These are phyloP conservation scores for Pachycephus smyrnensis DNA, from an alignment of 2,888 invertebrate species.

Conservation along the genomic window DNA sequence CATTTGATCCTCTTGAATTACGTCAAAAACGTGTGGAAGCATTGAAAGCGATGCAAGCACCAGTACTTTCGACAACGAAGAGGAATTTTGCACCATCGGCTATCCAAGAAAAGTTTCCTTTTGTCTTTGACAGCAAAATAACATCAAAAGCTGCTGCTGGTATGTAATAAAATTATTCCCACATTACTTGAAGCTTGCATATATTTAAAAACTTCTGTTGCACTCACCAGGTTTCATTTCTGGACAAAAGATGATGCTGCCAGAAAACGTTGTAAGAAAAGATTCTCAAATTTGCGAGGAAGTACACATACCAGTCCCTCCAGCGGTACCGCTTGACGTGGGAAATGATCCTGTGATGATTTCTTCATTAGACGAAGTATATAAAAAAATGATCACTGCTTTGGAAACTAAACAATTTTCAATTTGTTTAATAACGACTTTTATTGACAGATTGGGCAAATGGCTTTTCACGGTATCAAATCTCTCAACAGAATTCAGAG, in stretches of 20 bases:
- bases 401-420: conserved; percentile 10
- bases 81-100: conserved; percentile 57
- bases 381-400: conserved; percentile 16
- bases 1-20: conserved; percentile 70
- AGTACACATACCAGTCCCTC: conserved; percentile 83
- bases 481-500: conserved; percentile 94
- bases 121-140: conserved; percentile 86
- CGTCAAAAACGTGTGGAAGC: conserved; percentile 69
- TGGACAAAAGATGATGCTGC: conserved; percentile 82
- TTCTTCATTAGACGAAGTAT: conserved; percentile 75
- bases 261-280: conserved; percentile 81
- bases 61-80: conserved; percentile 66
- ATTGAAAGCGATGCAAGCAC: conserved; percentile 67
- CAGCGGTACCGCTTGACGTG: conserved; percentile 71
- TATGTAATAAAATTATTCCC: conserved; percentile 49
- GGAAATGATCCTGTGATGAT: conserved; percentile 76
- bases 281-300: conserved; percentile 86
- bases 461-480: conserved; percentile 90
- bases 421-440: conserved; percentile 6
- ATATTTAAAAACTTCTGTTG: conserved; percentile 40
- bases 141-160: conserved; percentile 77
- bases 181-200: conserved; percentile 29
- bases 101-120: conserved; percentile 78
- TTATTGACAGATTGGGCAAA: conserved; percentile 79
- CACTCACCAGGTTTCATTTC: conserved; percentile 76